Conservation (phyloP, 2,797 vertebrate genomes). For the Acanthiza pusilla region DNA sequence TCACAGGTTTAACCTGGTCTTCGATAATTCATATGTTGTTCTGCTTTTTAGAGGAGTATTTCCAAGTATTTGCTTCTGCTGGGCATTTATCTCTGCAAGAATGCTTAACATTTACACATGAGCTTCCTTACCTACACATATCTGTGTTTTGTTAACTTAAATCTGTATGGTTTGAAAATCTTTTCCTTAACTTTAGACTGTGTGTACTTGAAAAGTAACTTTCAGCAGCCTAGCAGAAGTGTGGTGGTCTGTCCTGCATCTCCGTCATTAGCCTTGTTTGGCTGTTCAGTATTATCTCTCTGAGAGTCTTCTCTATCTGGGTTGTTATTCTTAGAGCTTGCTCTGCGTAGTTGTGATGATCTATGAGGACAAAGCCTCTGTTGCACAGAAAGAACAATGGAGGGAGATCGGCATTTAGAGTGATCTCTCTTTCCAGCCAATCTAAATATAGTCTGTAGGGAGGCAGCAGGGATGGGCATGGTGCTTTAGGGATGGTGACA, state of each 20-base stretch:
- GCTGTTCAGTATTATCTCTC: not conserved
- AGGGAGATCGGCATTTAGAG: not conserved
- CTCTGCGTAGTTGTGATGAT: not conserved
- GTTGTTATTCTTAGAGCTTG: not conserved
- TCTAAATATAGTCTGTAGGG: not conserved
- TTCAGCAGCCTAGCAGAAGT: not conserved
- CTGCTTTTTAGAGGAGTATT: not conserved
- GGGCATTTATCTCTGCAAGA: not conserved
- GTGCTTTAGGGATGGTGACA: not conserved
- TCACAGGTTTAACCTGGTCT: not conserved
- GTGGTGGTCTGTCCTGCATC: not conserved
- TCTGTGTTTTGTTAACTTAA: not conserved
- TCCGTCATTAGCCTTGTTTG: not conserved
- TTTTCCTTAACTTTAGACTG: not conserved
- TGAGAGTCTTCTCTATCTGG: not conserved
- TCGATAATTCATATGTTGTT: not conserved
- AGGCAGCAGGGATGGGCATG: not conserved
- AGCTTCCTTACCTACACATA: not conserved
- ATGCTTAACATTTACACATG: not conserved
- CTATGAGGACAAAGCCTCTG: not conserved
- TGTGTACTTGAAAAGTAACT: not conserved
- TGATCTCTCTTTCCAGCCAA: not conserved
- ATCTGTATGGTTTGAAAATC: not conserved
- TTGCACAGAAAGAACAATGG: not conserved
- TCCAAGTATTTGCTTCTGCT: not conserved